Conservation (phyloP, 2,797 vertebrate genomes). For the Ctenopoma multispine region DNA sequence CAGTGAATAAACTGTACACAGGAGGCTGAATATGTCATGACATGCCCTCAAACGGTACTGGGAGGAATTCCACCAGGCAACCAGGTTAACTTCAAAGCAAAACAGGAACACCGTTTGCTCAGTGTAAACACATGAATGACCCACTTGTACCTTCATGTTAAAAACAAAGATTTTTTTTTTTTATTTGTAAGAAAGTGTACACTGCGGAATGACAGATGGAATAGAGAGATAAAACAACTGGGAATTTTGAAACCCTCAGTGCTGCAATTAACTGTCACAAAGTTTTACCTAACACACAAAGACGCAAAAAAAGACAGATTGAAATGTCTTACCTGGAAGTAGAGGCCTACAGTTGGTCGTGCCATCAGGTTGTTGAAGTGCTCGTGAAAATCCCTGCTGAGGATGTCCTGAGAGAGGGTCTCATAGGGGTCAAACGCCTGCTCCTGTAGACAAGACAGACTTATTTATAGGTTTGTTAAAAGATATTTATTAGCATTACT, state of each 20-base stretch:
- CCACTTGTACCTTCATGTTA: conserved; percentile 29
- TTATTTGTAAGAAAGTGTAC: conserved; percentile 9
- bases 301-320: neutral
- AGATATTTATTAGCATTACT: no score
- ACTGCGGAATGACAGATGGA: conserved; percentile 3
- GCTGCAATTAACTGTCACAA: neutral
- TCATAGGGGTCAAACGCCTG: conserved; percentile 99
- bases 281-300: neutral
- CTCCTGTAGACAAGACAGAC: conserved; percentile 87
- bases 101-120: conserved; percentile 42
- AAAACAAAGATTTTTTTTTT: conserved; percentile 30
- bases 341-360: conserved; percentile 88
- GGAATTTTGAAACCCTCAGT: neutral
- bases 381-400: conserved; percentile 91
- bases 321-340: conserved; percentile 90
- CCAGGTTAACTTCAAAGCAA: conserved; percentile 62
- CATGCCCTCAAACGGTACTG: conserved; percentile 58
- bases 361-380: conserved; percentile 95
- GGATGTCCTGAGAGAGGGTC: conserved; percentile 96
- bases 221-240: neutral
- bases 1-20: conserved; percentile 74
- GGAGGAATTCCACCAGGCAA: conserved; percentile 60
- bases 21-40: conserved; percentile 72
- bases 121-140: conserved; percentile 47
- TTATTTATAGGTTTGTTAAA: no score